These are phyloP conservation scores for Sterna hirundo DNA, from an alignment of 2,113 vertebrate species.

Conservation along the genomic window DNA sequence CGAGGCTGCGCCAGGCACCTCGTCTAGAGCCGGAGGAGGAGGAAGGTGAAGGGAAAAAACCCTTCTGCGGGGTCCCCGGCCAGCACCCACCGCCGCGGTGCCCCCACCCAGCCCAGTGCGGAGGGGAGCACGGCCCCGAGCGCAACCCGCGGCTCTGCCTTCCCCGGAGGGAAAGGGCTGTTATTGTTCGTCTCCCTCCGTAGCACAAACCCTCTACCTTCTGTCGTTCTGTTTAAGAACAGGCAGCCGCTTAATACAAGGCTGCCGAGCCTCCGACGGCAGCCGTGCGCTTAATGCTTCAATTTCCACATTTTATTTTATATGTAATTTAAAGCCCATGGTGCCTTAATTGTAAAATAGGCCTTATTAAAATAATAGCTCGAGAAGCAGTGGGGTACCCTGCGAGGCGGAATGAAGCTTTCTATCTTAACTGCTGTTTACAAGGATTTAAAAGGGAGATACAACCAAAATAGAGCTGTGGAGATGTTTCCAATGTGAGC, in stretches of 20 bases:
- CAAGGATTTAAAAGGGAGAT: constrained; percentile 76
- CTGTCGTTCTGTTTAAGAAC: constrained; percentile 41
- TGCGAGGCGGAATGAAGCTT: constrained; percentile 63
- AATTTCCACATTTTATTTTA: constrained; percentile 84
- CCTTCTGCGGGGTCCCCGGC: background rate
- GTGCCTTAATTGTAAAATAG: constrained; percentile 87
- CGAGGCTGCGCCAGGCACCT: background rate
- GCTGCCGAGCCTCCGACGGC: constrained; percentile 70
- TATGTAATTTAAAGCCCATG: constrained; percentile 85
- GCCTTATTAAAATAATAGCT: constrained; percentile 86
- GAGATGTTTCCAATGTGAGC: constrained; percentile 75
- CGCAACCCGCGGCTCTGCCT: fast-evolving
- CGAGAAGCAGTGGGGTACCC: constrained; percentile 79
- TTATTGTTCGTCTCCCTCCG: background rate
- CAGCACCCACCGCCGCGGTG: background rate
- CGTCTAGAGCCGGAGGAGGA: background rate
- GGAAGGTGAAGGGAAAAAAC: background rate
- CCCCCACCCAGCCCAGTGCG: background rate
- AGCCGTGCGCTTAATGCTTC: constrained; percentile 77
- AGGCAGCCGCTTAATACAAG: constrained; percentile 65
- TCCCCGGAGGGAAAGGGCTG: background rate
- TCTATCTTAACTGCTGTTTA: constrained; percentile 79
- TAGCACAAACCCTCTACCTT: constrained; percentile 29
- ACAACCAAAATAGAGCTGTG: constrained; percentile 68
- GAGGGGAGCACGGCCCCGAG: background rate